Evolutionary conservation across 2,888 invertebrate genomes (phyloP).

Genomic region (Megaustenia siamemsis): DNA sequence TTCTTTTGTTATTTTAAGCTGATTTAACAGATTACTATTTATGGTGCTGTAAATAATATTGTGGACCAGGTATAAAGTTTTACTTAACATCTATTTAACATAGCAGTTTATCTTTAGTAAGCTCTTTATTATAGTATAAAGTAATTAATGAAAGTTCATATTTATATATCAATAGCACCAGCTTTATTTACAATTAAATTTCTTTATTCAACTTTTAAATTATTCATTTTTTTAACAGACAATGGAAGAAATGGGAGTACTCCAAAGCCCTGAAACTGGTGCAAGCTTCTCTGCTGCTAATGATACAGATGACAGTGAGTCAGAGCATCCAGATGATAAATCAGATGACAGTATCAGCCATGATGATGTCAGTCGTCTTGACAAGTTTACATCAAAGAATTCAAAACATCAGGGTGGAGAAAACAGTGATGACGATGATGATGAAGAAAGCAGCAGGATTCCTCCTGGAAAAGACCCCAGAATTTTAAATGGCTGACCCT

Average conservation of each 20-base stretch:
- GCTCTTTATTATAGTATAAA: too few relatives aligned
- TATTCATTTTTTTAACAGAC: conserved; percentile 59
- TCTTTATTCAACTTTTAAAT: neutral
- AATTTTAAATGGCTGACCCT: conserved; percentile 50
- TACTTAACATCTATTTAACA: too few relatives aligned
- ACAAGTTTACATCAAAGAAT: neutral
- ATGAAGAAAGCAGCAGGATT: conserved; percentile 34
- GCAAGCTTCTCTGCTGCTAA: conserved; percentile 39
- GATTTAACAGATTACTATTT: too few relatives aligned
- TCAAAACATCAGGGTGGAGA: conserved; percentile 44
- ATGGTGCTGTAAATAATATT: too few relatives aligned
- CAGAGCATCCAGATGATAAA: conserved; percentile 61
- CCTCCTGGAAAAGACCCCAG: conserved; percentile 50
- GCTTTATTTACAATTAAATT: too few relatives aligned
- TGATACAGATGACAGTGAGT: conserved; percentile 58
- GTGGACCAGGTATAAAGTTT: too few relatives aligned
- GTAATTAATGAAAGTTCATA: too few relatives aligned
- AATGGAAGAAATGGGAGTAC: conserved; percentile 68
- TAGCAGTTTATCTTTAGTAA: too few relatives aligned
- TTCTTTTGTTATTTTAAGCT: too few relatives aligned
- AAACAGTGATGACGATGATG: conserved; percentile 59
- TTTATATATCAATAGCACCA: too few relatives aligned
- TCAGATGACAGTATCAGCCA: conserved; percentile 56
- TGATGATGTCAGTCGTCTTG: conserved; percentile 77
- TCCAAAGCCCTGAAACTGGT: conserved; percentile 44